Evolutionary conservation across 2,797 vertebrate species (phyloP).

Genomic region (Microchirus variegatus): DNA sequence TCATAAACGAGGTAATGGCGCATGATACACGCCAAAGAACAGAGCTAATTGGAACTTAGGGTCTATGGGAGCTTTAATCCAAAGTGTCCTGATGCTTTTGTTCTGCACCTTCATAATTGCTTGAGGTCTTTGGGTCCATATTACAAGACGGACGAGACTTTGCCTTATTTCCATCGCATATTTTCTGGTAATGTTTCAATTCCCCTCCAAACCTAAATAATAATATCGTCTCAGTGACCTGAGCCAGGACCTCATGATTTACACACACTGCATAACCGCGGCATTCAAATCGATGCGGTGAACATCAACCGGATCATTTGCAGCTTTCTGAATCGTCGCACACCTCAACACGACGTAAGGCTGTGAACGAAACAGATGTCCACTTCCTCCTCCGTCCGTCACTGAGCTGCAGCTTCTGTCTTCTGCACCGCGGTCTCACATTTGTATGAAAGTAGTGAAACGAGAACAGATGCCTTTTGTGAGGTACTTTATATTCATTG

Average conservation of each 20-base stretch:
- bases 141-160: not conserved
- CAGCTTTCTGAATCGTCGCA: not conserved
- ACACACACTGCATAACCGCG: not conserved
- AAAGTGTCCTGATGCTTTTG: not conserved
- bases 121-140: not conserved
- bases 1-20: too few species aligned
- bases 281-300: not conserved
- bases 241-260: not conserved
- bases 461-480: not conserved
- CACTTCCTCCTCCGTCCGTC: too few species aligned
- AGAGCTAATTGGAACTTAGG: too few species aligned
- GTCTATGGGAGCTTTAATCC: too few species aligned
- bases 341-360: too few species aligned
- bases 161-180: too few species aligned
- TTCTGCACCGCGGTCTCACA: not conserved
- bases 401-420: too few species aligned
- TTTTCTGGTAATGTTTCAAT: not conserved
- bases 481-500: not conserved
- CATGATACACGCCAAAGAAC: too few species aligned
- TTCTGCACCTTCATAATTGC: slow-evolving; percentile 11
- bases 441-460: slow-evolving; percentile 9
- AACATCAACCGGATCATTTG: not conserved
- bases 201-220: slow-evolving; percentile 3
- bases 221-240: not conserved
- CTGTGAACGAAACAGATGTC: too few species aligned